A percentile compares a stretch with the other conserved stretches of the same genome.
phyloP scores from a whole-genome alignment of 1,140 invertebrate species.

The Lordiphosa stackelbergi region DNA sequence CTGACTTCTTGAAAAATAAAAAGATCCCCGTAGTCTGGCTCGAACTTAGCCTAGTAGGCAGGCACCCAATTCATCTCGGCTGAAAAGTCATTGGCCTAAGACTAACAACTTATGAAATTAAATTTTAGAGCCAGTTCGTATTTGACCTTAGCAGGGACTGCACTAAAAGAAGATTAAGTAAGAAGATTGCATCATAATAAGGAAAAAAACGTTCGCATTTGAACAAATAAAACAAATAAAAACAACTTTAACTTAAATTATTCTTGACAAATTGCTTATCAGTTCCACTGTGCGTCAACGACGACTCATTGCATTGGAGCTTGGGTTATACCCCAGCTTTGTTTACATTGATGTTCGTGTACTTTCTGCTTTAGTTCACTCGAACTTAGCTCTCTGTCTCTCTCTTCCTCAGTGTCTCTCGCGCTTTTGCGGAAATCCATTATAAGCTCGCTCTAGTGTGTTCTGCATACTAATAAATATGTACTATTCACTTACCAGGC shows the following conservation, averaged over 20 bases:
- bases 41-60: not conserved
- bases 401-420: not conserved
- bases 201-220: too few relatives aligned
- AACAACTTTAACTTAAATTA: too few relatives aligned
- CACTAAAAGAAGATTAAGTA: too few relatives aligned
- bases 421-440: conserved; percentile 27
- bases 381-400: conserved; percentile 4
- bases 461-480: conserved; percentile 16
- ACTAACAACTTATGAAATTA: too few relatives aligned
- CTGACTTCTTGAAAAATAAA: too few relatives aligned
- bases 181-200: too few relatives aligned
- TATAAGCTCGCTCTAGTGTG: conserved; percentile 15
- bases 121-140: too few relatives aligned
- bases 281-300: not conserved
- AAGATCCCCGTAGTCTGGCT: too few relatives aligned
- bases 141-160: too few relatives aligned
- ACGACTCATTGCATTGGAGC: conserved; percentile 10
- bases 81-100: too few relatives aligned
- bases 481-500: not conserved
- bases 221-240: too few relatives aligned
- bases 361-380: conserved; percentile 15
- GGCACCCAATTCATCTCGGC: too few relatives aligned
- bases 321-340: conserved; percentile 39
- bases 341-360: conserved; percentile 26
- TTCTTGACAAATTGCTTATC: not conserved